A percentile compares a stretch with the other conserved stretches of the same genome.
Evolutionary conservation across 2,113 vertebrate genomes (phyloP).

Genomic region (Tachuris rubrigastra): DNA sequence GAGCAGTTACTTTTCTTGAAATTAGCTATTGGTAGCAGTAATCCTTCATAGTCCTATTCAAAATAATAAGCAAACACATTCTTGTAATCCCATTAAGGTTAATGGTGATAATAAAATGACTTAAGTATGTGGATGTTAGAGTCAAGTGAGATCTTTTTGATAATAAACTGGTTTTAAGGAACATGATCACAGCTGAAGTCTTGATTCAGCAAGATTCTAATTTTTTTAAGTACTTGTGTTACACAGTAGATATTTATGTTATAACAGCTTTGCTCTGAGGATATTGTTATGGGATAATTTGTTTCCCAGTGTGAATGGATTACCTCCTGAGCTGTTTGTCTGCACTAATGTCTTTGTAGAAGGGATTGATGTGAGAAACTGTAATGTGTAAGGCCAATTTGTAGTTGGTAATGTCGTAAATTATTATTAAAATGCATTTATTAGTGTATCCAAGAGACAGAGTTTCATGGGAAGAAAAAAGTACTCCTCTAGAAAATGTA

Average conservation of each 20-base stretch:
- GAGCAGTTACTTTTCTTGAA: background rate
- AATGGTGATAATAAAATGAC: background rate
- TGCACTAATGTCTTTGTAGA: background rate
- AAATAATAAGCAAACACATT: background rate
- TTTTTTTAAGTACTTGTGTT: background rate
- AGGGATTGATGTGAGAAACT: constrained; percentile 27
- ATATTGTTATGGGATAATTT: background rate
- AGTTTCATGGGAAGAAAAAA: background rate
- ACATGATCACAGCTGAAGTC: background rate
- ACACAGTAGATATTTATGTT: background rate
- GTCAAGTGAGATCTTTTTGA: background rate
- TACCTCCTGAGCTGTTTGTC: constrained; percentile 31
- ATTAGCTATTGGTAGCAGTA: background rate
- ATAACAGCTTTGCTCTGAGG: background rate
- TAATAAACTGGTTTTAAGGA: background rate
- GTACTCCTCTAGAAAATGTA: background rate
- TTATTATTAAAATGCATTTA: constrained; percentile 35
- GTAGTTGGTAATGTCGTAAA: constrained; percentile 34
- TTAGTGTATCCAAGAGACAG: background rate
- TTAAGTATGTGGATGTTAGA: background rate
- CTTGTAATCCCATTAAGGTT: background rate
- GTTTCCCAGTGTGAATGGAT: constrained; percentile 14
- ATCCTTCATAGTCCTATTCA: background rate
- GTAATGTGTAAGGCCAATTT: constrained; percentile 8
- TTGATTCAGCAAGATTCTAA: background rate